Evolutionary conservation across 2,797 vertebrate genomes (phyloP).

Genomic region (Sebastes jordani): DNA sequence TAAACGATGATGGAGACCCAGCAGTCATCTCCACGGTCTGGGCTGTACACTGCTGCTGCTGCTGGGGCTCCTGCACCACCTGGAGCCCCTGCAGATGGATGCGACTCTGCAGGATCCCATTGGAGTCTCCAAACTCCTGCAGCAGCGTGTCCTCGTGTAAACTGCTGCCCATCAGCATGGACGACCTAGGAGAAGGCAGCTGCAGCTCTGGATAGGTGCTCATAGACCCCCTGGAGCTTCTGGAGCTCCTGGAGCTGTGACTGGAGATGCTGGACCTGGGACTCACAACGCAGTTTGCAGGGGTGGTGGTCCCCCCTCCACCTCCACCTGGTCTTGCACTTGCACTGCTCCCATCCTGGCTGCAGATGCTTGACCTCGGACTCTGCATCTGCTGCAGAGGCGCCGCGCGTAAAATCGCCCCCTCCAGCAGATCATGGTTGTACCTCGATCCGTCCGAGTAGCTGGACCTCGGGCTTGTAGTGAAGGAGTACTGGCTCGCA

Average conservation of each 20-base stretch:
- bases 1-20: slow-evolving; percentile 72
- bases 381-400: slow-evolving; percentile 16
- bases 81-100: slow-evolving; percentile 80
- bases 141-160: slow-evolving; percentile 83
- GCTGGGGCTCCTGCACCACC: slow-evolving; percentile 76
- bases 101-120: slow-evolving; percentile 72
- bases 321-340: no score
- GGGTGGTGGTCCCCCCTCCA: slow-evolving; percentile 36
- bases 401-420: slow-evolving; percentile 70
- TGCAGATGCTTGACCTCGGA: slow-evolving; percentile 74
- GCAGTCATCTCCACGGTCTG: slow-evolving; percentile 62
- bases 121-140: slow-evolving; percentile 82
- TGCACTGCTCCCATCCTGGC: slow-evolving; percentile 78
- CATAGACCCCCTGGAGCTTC: slow-evolving; percentile 91
- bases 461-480: slow-evolving; percentile 87
- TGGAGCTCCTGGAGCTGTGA: slow-evolving; percentile 90
- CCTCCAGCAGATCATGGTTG: slow-evolving; percentile 82
- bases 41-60: slow-evolving; percentile 25
- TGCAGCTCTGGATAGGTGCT: slow-evolving; percentile 90
- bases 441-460: slow-evolving; percentile 74
- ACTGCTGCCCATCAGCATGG: slow-evolving; percentile 79
- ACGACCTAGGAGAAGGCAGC: slow-evolving; percentile 88
- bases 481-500: slow-evolving; percentile 88
- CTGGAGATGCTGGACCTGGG: slow-evolving; percentile 96
- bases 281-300: slow-evolving; percentile 83